Evolutionary conservation across 2,888 invertebrate species (phyloP).

Genomic region (Nomada goodeniana): DNA sequence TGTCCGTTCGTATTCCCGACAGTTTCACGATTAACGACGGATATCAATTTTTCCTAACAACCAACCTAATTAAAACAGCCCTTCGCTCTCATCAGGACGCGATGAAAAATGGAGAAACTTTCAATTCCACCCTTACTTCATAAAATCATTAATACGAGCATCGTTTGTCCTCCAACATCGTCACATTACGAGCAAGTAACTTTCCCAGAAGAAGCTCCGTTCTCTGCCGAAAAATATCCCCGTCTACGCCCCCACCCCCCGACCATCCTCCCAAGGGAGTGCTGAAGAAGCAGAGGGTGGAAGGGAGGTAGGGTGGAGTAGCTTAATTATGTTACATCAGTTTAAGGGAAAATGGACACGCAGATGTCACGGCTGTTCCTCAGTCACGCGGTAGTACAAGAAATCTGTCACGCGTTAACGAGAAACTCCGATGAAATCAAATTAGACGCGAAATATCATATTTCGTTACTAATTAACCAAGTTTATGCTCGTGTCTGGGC

Average conservation of each 20-base stretch:
- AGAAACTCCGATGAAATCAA: conserved; percentile 55
- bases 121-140: neutral
- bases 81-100: too few species aligned
- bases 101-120: neutral
- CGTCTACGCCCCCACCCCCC: too few species aligned
- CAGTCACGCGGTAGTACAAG: conserved; percentile 47
- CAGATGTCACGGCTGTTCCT: neutral
- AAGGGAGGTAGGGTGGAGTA: neutral
- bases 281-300: too few species aligned
- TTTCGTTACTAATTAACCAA: conserved; percentile 56
- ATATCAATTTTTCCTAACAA: too few species aligned
- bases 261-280: neutral
- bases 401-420: conserved; percentile 51
- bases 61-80: too few species aligned
- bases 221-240: neutral
- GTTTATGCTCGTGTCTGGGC: conserved; percentile 27
- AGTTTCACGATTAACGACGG: too few species aligned
- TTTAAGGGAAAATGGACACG: conserved; percentile 7
- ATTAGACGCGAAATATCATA: conserved; percentile 49
- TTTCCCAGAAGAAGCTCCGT: neutral
- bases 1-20: too few species aligned
- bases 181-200: neutral
- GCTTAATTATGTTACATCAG: conserved; percentile 39
- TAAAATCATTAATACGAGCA: neutral
- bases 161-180: neutral